Base-by-base conservation (phyloP, 37 sponge, comb jelly and placozoan genomes). In the Chondrosia reniformis region DNA sequence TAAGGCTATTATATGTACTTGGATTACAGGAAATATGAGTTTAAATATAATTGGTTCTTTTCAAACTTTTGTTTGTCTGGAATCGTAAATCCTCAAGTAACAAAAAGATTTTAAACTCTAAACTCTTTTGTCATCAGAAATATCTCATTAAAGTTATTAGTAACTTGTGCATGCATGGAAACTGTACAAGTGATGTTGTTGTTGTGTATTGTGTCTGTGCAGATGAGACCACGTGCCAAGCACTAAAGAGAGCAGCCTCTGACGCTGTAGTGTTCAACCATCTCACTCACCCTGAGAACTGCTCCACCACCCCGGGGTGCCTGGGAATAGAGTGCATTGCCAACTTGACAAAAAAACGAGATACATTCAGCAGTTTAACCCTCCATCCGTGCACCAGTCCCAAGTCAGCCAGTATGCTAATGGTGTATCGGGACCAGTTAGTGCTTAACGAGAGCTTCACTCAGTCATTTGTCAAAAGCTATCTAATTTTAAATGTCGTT, bases 151-250 rank as follows among this genome's bases (percentile, higher is more conserved):
- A n/a, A n/a, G n/a, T n/a, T n/a, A n/a, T n/a, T n/a, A n/a, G n/a
- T n/a, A n/a, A n/a, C n/a, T n/a, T n/a, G n/a, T n/a, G n/a, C n/a
- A n/a, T n/a, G n/a, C n/a, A n/a, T n/a, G n/a, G n/a, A n/a, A n/a
- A n/a, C n/a, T n/a, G n/a, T n/a, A n/a, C n/a, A n/a, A n/a, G n/a
- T n/a, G n/a, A n/a, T n/a, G n/a, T 15, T 49, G 52, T 49, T 49
- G 52, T 49, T 49, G n/a, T n/a, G n/a, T n/a, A n/a, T n/a, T n/a
- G n/a, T n/a, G n/a, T n/a, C n/a, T n/a, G n/a, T n/a, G n/a, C n/a
- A n/a, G n/a, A n/a, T n/a, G n/a, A 36, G 25, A 40, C 72, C 44
- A 69, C 72, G 9, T 69, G 72, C 42, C 44, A 69, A n/a, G 41
- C 41, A 43, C 43, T 69, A 21, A 33, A 13, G 19, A 34, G 15